Conservation (phyloP, 2,797 vertebrate species). For the Capromys pilorides region DNA sequence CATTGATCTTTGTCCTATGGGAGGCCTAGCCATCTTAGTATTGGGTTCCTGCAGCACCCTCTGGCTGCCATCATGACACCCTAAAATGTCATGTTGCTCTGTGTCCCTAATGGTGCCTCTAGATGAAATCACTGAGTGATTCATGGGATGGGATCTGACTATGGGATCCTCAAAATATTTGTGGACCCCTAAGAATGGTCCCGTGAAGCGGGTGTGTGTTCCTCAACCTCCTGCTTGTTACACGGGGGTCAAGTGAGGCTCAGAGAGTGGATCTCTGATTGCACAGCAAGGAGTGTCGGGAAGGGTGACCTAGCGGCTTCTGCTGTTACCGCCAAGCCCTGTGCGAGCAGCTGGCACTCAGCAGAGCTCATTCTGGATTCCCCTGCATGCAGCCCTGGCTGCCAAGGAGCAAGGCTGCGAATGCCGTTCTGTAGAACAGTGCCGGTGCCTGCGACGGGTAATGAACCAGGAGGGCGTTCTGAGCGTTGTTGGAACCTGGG, state of each 20-base stretch:
- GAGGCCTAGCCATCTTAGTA: background rate
- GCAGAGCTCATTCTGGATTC: background rate
- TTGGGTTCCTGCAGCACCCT: background rate
- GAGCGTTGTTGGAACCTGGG: constrained; percentile 82
- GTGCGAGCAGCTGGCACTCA: background rate
- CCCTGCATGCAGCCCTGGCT: constrained; percentile 72
- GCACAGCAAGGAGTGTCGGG: background rate
- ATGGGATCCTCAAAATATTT: background rate
- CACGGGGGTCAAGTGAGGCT: background rate
- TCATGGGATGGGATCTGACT: too few relatives aligned
- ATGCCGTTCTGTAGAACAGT: constrained; percentile 80
- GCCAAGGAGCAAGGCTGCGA: constrained; percentile 64
- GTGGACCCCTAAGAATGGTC: background rate
- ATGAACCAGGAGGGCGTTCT: constrained; percentile 85
- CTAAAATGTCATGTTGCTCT: background rate
- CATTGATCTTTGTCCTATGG: background rate
- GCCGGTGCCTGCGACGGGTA: constrained; percentile 83
- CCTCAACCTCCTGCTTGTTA: too few relatives aligned
- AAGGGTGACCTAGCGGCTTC: fast-evolving
- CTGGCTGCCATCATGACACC: background rate
- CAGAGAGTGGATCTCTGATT: background rate
- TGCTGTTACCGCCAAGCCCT: background rate
- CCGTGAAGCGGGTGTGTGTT: background rate
- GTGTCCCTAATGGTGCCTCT: background rate
- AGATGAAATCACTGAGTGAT: background rate